Base-by-base conservation (phyloP, 2,888 invertebrate species). In the Orthonevra nobilis region DNA sequence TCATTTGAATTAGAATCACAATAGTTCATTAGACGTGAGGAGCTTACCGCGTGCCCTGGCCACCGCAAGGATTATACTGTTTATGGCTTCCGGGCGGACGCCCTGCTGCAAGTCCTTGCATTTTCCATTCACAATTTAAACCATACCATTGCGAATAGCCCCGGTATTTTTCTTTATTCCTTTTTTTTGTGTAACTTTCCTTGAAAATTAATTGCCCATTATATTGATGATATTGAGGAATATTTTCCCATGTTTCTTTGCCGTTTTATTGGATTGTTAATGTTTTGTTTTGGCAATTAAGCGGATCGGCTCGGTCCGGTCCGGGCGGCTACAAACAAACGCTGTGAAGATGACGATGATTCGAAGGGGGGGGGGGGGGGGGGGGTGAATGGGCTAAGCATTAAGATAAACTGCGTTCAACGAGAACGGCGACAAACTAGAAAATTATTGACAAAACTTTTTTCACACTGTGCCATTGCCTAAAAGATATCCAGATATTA, bases 381-480 rank as follows among this genome's bases (percentile, higher is more conserved):
- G 7, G 38, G n/a, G 44, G 9, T 9, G 20, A 15, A n/a, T 1
- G 1, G 44, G 7, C 38, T 7, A 56, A 28, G 23, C 63, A 77
- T 69, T 50, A 77, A 79, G 66, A 79, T 79, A 66, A 68, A 79
- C 60, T 73, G 60, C 72, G 64, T 54, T 48, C 44, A 66, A n/a
- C 64, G 56, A 60, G 56, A 79, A 56, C 66, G 79, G 79, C 72
- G 79, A 79, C 79, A 68, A 79, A 79, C 73, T 73, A 68, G 66
- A 73, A 79, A 73, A 79, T 79, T 79, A 79, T 79, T 79, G 79
- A 79, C 10, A 79, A 79, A n/a, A 79, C 61, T 79, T 73, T 66
- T 54, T 44, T 73, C 61, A 61, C 73, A 63, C 73, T 63, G 40
- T 32, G 9, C 10, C n/a, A 5, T 14, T 9, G 20, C 9, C 6